These are phyloP conservation scores for Eulemur mongoz DNA, from an alignment of 2,797 vertebrate species.

Conservation along the genomic window DNA sequence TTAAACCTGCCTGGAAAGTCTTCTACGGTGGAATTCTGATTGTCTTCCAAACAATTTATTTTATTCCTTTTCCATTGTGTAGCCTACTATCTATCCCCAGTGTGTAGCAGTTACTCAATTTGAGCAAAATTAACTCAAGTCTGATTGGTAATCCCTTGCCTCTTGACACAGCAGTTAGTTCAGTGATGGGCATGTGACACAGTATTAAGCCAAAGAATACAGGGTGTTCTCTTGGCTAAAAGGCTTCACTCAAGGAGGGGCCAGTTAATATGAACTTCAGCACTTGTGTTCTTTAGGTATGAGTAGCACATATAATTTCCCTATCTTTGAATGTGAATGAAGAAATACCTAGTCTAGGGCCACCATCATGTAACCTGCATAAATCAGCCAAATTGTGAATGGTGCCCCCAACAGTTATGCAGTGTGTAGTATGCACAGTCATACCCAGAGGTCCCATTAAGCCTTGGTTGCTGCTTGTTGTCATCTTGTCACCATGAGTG, in stretches of 20 bases:
- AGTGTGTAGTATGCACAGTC: not conserved
- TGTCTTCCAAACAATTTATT: not conserved
- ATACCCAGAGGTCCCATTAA: not conserved
- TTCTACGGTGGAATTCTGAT: not conserved
- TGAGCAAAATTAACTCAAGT: not conserved
- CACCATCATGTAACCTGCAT: not conserved
- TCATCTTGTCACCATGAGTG: not conserved
- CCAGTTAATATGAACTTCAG: not conserved
- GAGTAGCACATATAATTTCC: not conserved
- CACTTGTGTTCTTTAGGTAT: not conserved
- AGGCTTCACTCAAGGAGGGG: not conserved
- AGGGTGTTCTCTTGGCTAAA: not conserved
- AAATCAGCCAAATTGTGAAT: not conserved
- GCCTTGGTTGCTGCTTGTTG: not conserved
- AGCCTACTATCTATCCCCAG: not conserved
- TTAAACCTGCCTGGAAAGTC: not conserved
- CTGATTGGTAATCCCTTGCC: not conserved
- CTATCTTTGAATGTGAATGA: not conserved
- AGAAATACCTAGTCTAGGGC: not conserved
- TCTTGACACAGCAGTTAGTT: not conserved
- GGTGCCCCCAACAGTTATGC: not conserved
- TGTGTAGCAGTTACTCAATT: not conserved
- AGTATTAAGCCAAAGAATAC: not conserved
- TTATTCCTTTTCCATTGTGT: not conserved
- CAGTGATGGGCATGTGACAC: not conserved